Conservation (phyloP, 2,113 vertebrate genomes). For the Trachemys scripta region DNA sequence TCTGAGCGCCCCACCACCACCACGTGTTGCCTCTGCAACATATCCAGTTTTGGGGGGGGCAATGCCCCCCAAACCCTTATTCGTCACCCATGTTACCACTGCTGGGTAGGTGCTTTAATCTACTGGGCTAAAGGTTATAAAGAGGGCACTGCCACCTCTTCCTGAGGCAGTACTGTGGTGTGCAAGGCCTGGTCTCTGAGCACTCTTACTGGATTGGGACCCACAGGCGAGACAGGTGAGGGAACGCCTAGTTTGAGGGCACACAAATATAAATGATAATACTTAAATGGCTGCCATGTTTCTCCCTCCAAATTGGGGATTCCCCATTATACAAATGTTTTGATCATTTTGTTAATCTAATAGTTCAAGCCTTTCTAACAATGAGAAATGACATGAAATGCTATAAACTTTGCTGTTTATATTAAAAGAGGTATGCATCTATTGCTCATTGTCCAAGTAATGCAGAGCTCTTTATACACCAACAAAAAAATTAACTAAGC, state of each 20-base stretch:
- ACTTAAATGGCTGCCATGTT: not conserved
- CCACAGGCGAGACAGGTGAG: no score
- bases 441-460: not conserved
- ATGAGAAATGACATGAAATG: not conserved
- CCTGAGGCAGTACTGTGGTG: no score
- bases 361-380: not conserved
- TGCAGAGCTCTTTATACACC: conserved; percentile 16
- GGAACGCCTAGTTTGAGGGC: not conserved
- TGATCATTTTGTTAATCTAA: not conserved
- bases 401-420: not conserved
- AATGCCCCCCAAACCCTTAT: no score
- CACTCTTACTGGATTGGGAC: no score
- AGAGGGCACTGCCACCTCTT: no score
- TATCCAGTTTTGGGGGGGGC: no score
- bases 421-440: not conserved
- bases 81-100: no score
- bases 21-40: no score
- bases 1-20: no score
- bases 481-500: conserved; percentile 5
- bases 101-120: no score
- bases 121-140: no score
- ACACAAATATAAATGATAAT: not conserved
- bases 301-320: not conserved
- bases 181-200: no score
- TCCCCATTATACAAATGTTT: not conserved